Base-by-base conservation (phyloP, 2,797 vertebrate species). In the Gymnocypris eckloni region DNA sequence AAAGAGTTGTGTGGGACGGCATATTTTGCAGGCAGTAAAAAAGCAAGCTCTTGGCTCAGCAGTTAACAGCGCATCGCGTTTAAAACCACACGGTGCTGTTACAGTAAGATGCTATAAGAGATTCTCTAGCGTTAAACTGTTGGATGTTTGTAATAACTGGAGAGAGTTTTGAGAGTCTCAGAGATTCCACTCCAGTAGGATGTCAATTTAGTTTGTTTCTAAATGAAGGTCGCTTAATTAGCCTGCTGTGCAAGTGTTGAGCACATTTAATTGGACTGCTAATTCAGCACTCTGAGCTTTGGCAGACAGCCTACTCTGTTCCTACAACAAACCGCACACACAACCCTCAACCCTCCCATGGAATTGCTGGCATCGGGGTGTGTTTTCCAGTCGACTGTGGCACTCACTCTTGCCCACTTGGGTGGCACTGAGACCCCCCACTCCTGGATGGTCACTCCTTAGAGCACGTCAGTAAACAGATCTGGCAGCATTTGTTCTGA, bases 211-310 rank as follows among this genome's bases (percentile, higher is more conserved):
- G 76, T 70, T 85, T 75, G 71, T 82, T 86, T 85, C 80, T 83
- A 64, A 64, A 83, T 10, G 41, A 79, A 71, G 52, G 61, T 80
- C 16, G 12, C 22, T 50, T 85, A 70, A 86, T 86, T 79, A 85
- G 85, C 64, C 70, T 80, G 50, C 80, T 85, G 71, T 71, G 79
- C 84, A 86, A 86, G 41, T 89, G 85, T 85, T 83, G 83, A 86
- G 82, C 25, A 64, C 20, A 87, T 93, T 92, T 92, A 91, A 94
- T 87, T 86, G 90, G 90, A 86, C 90, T 93, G 91, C 90, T 88
- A 81, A 87, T 89, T 92, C 87, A 91, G 93, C 92, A 87, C 45
- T 83, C 81, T 89, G 88, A 87, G 87, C 88, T 89, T 87, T 93
- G 94, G 91, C 91, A 83, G 22, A 0, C 11, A 41, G 91, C 92